Percentiles rank a stretch among this genome's conserved stretches.
Conservation (phyloP, 2,888 invertebrate genomes). For the Blera fallax region DNA sequence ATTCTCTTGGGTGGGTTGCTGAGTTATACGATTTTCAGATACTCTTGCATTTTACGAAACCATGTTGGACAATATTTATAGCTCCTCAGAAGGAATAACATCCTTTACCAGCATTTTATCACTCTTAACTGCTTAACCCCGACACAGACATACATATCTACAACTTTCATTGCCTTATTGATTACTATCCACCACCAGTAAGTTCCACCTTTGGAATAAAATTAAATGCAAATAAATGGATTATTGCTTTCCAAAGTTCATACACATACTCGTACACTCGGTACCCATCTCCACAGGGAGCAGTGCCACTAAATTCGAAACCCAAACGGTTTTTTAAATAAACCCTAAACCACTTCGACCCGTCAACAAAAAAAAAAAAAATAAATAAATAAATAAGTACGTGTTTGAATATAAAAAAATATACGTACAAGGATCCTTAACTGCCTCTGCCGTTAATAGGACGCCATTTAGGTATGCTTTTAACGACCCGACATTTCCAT, state of each 20-base stretch:
- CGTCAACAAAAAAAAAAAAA: no score
- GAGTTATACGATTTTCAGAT: no score
- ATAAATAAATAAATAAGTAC: conserved; percentile 18
- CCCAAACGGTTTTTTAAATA: background rate
- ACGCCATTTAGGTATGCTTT: conserved; percentile 42
- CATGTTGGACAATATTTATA: no score
- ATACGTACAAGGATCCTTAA: conserved; percentile 2
- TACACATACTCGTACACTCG: background rate
- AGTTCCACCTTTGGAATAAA: background rate
- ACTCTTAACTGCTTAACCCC: no score
- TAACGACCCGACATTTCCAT: conserved; percentile 37
- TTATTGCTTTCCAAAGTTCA: conserved; percentile 3
- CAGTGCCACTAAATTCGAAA: background rate
- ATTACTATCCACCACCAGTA: background rate
- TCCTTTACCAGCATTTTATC: no score
- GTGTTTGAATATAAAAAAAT: conserved; percentile 4
- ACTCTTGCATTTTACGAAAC: no score
- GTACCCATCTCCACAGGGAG: background rate
- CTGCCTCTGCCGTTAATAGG: conserved; percentile 25
- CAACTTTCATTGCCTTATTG: conserved; percentile 1
- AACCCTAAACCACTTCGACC: background rate
- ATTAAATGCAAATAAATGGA: conserved; percentile 35
- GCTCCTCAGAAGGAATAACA: no score
- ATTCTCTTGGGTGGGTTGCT: no score
- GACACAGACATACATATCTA: background rate